These are phyloP conservation scores for Lamproptera curius DNA, from an alignment of 2,888 invertebrate genomes.

Conservation along the genomic window DNA sequence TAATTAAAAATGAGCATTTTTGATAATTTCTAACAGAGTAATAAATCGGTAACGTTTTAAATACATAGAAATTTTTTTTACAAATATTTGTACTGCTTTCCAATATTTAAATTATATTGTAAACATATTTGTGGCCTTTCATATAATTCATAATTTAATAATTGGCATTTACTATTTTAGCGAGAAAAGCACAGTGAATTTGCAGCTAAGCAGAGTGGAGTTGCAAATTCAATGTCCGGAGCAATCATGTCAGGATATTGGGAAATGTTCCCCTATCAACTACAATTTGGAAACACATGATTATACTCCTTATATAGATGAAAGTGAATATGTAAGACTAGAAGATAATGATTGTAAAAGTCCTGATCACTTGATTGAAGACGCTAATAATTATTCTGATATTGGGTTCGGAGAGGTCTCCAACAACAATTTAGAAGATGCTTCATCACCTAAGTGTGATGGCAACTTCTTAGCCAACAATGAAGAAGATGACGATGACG, in stretches of 20 bases:
- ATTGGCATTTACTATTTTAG: constrained; percentile 34
- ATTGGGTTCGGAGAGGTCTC: not conserved
- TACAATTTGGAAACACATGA: constrained; percentile 27
- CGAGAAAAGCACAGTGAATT: constrained; percentile 54
- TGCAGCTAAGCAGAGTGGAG: constrained; percentile 48
- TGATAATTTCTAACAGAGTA: too few relatives aligned
- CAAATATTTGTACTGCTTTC: not conserved
- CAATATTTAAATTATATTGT: too few relatives aligned
- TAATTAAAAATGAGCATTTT: too few relatives aligned
- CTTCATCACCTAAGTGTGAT: not conserved
- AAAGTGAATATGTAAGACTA: constrained; percentile 31
- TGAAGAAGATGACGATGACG: constrained; percentile 21
- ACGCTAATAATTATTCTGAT: not conserved
- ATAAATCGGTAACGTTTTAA: too few relatives aligned
- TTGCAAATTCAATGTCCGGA: constrained; percentile 46
- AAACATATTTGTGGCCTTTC: too few relatives aligned
- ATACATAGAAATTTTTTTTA: too few relatives aligned
- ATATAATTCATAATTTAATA: too few relatives aligned
- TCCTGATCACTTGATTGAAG: constrained; percentile 3
- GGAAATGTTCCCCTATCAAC: constrained; percentile 1
- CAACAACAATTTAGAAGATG: not conserved
- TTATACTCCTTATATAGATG: constrained; percentile 24
- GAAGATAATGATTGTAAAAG: constrained; percentile 31
- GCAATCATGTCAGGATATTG: constrained; percentile 37
- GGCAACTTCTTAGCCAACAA: too few relatives aligned